Conservation (phyloP, 2,797 vertebrate species). For the Hippopotamyrus pictus region DNA sequence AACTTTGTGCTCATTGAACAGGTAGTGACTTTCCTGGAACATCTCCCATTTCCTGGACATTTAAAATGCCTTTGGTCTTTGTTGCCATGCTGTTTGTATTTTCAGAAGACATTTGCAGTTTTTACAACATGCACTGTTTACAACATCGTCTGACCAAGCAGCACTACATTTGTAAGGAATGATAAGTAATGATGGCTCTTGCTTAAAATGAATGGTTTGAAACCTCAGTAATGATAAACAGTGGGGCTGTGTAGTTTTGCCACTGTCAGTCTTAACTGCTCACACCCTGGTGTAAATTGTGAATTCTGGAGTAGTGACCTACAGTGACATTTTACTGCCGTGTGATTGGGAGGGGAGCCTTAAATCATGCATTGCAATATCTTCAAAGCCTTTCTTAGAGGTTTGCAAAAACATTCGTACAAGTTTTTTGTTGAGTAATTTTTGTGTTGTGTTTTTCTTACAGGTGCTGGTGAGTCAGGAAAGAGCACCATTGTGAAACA, state of each 20-base stretch:
- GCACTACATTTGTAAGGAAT: neutral
- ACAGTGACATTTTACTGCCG: neutral
- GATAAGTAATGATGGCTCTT: neutral
- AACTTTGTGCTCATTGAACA: neutral
- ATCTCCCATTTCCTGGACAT: neutral
- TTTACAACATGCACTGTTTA: neutral
- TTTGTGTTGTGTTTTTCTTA: slow-evolving; percentile 12
- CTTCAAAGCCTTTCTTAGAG: neutral
- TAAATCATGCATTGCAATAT: neutral
- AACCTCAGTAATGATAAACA: neutral
- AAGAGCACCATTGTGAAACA: slow-evolving; percentile 79
- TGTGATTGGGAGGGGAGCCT: neutral
- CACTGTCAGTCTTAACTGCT: neutral
- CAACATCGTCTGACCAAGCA: neutral
- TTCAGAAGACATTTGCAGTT: neutral
- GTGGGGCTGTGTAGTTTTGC: too few relatives aligned
- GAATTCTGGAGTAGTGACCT: neutral
- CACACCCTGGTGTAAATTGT: neutral
- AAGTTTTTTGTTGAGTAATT: slow-evolving; percentile 27
- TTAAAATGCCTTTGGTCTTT: neutral
- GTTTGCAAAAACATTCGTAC: slow-evolving; percentile 15
- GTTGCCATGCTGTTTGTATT: neutral
- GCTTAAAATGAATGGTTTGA: neutral
- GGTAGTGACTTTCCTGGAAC: neutral
- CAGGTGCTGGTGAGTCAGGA: slow-evolving; percentile 75